Percentiles rank a stretch among this genome's conserved stretches.
Evolutionary conservation across 2,113 vertebrate species (phyloP).

Genomic region (Austrofundulus limnaeus): DNA sequence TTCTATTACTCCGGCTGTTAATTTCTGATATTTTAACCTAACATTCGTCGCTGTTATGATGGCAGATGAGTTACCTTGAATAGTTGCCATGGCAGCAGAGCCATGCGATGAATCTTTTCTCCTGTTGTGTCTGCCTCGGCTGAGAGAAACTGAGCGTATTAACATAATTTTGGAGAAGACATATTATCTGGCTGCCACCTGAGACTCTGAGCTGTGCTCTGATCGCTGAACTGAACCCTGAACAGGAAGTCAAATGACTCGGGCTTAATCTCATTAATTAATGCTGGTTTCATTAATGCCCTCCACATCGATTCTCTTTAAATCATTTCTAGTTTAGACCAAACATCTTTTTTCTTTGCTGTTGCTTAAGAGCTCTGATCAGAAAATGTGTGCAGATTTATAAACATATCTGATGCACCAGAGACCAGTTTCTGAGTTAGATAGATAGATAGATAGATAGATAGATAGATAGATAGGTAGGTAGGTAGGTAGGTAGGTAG

Average conservation of each 20-base stretch:
- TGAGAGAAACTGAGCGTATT: background rate
- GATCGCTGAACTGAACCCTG: background rate
- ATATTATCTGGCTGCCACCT: background rate
- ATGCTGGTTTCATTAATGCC: background rate
- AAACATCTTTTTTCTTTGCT: background rate
- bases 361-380: no score
- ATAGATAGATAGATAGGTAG: no score
- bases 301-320: background rate
- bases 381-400: background rate
- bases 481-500: no score
- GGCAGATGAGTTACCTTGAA: background rate
- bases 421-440: background rate
- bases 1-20: no score
- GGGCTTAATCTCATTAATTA: no score
- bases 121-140: background rate
- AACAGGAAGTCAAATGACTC: no score
- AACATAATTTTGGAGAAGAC: background rate
- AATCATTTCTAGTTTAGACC: background rate
- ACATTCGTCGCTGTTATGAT: background rate
- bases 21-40: no score
- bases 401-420: background rate
- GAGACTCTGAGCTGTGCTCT: background rate
- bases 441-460: no score
- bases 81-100: slow-evolving; percentile 12
- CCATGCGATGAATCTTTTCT: background rate